Percentiles rank a stretch among this genome's conserved stretches.
phyloP scores from a whole-genome alignment of 2,113 vertebrate species.

The Petrocephalus microphthalmus region DNA sequence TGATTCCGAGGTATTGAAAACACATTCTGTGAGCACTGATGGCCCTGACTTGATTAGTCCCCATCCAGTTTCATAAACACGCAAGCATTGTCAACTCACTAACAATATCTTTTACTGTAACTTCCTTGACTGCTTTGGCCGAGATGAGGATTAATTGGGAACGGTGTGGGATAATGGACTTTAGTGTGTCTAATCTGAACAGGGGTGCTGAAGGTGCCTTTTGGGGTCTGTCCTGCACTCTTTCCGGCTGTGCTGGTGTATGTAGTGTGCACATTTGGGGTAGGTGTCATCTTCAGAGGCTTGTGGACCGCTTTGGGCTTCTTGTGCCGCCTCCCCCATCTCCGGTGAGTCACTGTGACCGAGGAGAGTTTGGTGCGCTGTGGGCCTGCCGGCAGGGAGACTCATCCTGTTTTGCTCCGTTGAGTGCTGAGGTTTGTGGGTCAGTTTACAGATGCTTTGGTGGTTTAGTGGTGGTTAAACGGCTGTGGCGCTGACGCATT shows the following conservation, averaged over 20 bases:
- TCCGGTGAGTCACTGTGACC: neutral
- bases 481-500: neutral
- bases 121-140: neutral
- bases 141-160: neutral
- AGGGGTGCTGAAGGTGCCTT: neutral
- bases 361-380: neutral
- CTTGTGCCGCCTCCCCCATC: neutral
- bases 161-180: neutral
- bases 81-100: neutral
- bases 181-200: neutral
- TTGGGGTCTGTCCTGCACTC: neutral
- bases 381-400: neutral
- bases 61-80: neutral
- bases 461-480: neutral
- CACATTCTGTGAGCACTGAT: neutral
- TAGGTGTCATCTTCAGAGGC: neutral
- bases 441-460: neutral
- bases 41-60: neutral
- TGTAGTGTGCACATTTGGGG: neutral
- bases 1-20: neutral
- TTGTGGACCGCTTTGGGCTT: neutral
- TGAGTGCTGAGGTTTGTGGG: neutral
- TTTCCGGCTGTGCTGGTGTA: neutral
- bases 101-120: neutral
- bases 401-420: neutral